Evolutionary conservation across 2,888 invertebrate genomes (phyloP).

Genomic region (Cosmia pyralina): DNA sequence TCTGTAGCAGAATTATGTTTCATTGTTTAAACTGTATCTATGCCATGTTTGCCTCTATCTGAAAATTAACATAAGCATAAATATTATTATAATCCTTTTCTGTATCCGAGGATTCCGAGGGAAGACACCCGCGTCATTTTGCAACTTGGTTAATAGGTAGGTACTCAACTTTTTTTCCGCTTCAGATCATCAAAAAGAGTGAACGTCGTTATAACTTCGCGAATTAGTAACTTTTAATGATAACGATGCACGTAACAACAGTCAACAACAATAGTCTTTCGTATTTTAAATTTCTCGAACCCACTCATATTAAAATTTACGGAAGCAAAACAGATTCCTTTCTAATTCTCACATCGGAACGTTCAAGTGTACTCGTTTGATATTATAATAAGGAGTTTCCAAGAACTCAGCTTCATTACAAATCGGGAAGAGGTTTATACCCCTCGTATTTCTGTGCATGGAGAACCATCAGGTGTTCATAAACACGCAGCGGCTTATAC

Average conservation of each 20-base stretch:
- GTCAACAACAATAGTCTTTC: slow-evolving; percentile 22
- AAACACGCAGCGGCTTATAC: slow-evolving; percentile 10
- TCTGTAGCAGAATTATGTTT: not conserved
- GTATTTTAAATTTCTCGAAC: slow-evolving; percentile 8
- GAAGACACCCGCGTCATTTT: not conserved
- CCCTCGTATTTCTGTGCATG: slow-evolving; percentile 7
- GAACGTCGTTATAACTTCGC: slow-evolving; percentile 44
- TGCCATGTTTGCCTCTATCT: not conserved
- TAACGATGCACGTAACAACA: slow-evolving; percentile 8
- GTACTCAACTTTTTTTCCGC: slow-evolving; percentile 10
- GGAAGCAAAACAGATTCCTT: slow-evolving; percentile 14
- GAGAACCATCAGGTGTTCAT: slow-evolving; percentile 37
- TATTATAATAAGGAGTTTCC: slow-evolving; percentile 34
- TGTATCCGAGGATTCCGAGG: too few species aligned
- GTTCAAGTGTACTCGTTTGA: slow-evolving; percentile 25
- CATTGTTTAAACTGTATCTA: not conserved
- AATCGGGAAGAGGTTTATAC: slow-evolving; percentile 26
- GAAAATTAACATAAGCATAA: not conserved
- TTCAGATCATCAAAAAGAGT: slow-evolving; percentile 16
- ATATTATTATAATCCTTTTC: not conserved
- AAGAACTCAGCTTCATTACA: slow-evolving; percentile 21
- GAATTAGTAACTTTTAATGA: slow-evolving; percentile 40
- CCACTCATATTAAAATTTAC: not conserved
- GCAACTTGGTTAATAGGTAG: not conserved
- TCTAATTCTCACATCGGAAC: slow-evolving; percentile 19